phyloP scores from a whole-genome alignment of 2,888 invertebrate species.

The Papilio gigon region DNA sequence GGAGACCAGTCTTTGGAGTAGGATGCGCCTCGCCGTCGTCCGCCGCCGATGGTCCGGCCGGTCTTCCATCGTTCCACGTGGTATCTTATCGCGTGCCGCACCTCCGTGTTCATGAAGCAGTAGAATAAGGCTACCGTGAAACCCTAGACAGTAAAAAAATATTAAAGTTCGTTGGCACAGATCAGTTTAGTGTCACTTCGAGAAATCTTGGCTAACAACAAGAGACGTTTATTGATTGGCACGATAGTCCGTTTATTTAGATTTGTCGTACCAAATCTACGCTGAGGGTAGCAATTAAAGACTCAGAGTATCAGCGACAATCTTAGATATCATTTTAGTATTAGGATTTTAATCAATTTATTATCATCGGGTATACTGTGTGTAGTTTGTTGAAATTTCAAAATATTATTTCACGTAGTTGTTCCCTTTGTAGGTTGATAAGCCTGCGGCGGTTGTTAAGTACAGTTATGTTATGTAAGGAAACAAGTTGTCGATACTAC shows the following conservation, averaged over 20 bases:
- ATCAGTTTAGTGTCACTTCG: background rate
- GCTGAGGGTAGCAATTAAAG: background rate
- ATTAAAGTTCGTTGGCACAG: background rate
- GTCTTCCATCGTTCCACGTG: slow-evolving; percentile 91
- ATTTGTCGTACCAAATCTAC: background rate
- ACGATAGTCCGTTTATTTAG: no score
- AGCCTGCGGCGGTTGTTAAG: slow-evolving; percentile 1
- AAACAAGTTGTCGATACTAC: background rate
- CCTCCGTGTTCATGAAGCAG: slow-evolving; percentile 96
- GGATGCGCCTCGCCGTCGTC: slow-evolving; percentile 85
- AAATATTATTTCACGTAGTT: background rate
- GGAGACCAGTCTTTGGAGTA: slow-evolving; percentile 93
- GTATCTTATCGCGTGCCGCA: slow-evolving; percentile 91
- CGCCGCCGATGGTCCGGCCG: slow-evolving; percentile 84
- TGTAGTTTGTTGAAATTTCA: background rate
- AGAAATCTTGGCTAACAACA: no score
- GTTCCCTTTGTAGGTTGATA: background rate
- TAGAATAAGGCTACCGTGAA: slow-evolving; percentile 95
- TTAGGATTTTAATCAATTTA: background rate
- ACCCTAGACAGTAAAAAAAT: slow-evolving; percentile 86
- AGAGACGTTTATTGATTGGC: no score
- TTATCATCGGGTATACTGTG: background rate
- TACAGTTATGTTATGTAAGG: background rate
- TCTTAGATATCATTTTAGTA: no score
- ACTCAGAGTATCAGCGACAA: no score